Evolutionary conservation across 2,797 vertebrate genomes (phyloP).

Genomic region (Lutjanus campechanus): DNA sequence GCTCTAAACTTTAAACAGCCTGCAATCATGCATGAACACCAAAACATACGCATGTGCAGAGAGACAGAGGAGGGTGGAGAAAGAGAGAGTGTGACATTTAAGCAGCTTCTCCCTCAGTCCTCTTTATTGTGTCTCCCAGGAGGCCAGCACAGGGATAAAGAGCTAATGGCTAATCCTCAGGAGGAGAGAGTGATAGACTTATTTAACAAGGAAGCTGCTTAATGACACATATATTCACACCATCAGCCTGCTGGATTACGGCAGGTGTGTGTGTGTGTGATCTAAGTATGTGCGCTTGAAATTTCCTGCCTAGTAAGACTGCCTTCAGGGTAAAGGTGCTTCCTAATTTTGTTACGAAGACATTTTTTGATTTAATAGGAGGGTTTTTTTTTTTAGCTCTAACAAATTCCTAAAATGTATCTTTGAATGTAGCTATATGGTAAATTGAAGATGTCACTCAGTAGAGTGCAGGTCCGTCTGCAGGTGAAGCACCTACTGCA

Average conservation of each 20-base stretch:
- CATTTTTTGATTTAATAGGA: not conserved
- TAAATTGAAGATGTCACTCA: too few relatives aligned
- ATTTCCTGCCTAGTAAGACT: not conserved
- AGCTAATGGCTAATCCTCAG: slow-evolving; percentile 66
- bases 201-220: slow-evolving; percentile 66
- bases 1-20: not conserved
- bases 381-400: not conserved
- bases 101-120: slow-evolving; percentile 35
- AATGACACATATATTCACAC: slow-evolving; percentile 58
- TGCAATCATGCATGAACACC: slow-evolving; percentile 19
- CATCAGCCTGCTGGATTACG: slow-evolving; percentile 40
- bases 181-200: slow-evolving; percentile 58
- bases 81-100: slow-evolving; percentile 41
- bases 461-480: too few relatives aligned
- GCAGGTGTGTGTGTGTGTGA: slow-evolving; percentile 22
- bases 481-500: too few relatives aligned
- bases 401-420: not conserved
- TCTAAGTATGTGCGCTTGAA: not conserved
- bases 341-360: not conserved
- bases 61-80: not conserved
- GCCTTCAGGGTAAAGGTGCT: not conserved
- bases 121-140: slow-evolving; percentile 49
- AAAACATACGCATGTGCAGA: not conserved
- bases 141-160: slow-evolving; percentile 52
- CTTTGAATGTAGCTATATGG: not conserved